These are phyloP conservation scores for Idaea biselata DNA, from an alignment of 2,888 invertebrate genomes.

Conservation along the genomic window DNA sequence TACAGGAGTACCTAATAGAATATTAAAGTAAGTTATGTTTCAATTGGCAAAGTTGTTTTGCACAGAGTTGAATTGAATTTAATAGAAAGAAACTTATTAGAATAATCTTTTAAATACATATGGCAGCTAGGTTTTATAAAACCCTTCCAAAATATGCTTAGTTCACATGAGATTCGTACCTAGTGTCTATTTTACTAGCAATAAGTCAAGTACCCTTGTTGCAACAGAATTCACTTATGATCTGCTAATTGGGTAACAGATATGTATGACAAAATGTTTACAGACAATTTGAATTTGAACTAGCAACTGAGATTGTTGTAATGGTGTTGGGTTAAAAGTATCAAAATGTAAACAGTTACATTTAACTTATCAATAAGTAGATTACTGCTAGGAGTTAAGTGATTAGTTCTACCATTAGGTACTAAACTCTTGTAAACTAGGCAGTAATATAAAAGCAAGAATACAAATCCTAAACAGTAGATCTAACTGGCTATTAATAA, in stretches of 20 bases:
- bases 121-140: conserved; percentile 60
- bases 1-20: too few species aligned
- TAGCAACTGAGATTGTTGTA: too few species aligned
- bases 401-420: neutral
- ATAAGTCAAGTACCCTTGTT: too few species aligned
- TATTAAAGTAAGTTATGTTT: too few species aligned
- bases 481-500: neutral
- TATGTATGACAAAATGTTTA: too few species aligned
- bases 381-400: neutral
- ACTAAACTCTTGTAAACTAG: neutral
- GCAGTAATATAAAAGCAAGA: neutral
- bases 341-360: neutral
- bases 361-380: neutral
- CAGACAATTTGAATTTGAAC: too few species aligned
- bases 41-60: too few species aligned
- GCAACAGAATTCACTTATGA: too few species aligned
- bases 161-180: neutral
- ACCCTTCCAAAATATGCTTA: conserved; percentile 29
- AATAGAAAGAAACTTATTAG: conserved; percentile 1
- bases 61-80: neutral
- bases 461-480: neutral
- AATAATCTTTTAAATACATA: conserved; percentile 46
- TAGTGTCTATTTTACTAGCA: neutral
- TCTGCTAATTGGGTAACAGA: too few species aligned
- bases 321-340: neutral